Conservation (phyloP, 2,888 invertebrate species). For the Stratiomys singularior region DNA sequence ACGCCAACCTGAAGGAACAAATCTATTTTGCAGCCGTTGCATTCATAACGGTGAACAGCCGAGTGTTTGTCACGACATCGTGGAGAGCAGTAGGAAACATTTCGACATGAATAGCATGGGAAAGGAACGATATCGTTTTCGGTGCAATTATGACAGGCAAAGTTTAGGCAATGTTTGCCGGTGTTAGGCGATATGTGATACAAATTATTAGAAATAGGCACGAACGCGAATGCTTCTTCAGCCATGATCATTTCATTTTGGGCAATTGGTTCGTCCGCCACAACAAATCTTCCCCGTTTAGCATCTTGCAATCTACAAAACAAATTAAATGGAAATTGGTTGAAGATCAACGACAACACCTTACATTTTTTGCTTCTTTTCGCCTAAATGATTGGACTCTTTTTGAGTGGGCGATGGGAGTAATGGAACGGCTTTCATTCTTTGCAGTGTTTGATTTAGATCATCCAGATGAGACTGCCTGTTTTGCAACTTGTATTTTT, state of each 20-base stretch:
- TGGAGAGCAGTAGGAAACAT: slow-evolving; percentile 75
- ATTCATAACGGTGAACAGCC: slow-evolving; percentile 77
- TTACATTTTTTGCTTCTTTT: slow-evolving; percentile 46
- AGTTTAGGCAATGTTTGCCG: slow-evolving; percentile 58
- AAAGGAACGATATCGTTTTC: slow-evolving; percentile 69
- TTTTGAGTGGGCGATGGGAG: neutral
- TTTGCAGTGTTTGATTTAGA: neutral
- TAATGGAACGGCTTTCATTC: too few relatives aligned
- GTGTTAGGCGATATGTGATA: neutral
- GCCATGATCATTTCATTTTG: slow-evolving; percentile 80
- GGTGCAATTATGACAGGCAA: slow-evolving; percentile 81
- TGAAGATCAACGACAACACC: too few relatives aligned
- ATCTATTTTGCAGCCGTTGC: slow-evolving; percentile 71
- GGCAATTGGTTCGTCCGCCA: slow-evolving; percentile 69
- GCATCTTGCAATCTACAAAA: slow-evolving; percentile 66
- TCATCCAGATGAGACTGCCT: neutral
- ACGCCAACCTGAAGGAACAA: slow-evolving; percentile 80
- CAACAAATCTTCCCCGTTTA: slow-evolving; percentile 74
- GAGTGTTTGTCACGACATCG: slow-evolving; percentile 70
- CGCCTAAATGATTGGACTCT: neutral
- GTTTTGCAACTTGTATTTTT: neutral
- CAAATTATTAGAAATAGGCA: slow-evolving; percentile 63
- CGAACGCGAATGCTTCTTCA: slow-evolving; percentile 84
- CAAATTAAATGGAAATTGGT: neutral
- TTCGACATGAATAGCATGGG: slow-evolving; percentile 76